A percentile compares a stretch with the other conserved stretches of the same genome.
Evolutionary conservation across 2,113 vertebrate genomes (phyloP).

Genomic region (Myotis yumanensis): DNA sequence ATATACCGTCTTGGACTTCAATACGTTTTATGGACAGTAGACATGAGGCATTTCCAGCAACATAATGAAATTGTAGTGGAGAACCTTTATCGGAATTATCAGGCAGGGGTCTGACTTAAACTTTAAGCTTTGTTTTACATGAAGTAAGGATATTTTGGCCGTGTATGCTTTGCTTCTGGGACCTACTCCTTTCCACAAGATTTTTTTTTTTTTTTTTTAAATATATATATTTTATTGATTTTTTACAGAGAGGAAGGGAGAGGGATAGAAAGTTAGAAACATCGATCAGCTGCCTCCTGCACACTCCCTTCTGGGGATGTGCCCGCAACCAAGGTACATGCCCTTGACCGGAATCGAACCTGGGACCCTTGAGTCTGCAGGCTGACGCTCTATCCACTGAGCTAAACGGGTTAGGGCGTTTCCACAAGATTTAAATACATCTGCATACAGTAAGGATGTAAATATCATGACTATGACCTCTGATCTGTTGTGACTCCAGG

Average conservation of each 20-base stretch:
- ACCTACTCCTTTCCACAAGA: background rate
- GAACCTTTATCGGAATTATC: background rate
- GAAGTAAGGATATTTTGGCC: background rate
- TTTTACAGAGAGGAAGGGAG: no score
- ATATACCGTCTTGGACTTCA: conserved; percentile 12
- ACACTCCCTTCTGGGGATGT: no score
- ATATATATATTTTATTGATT: no score
- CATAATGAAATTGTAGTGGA: background rate
- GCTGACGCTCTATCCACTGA: no score
- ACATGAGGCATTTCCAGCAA: background rate
- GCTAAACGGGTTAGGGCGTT: no score
- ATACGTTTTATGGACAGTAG: background rate
- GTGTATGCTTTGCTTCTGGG: background rate
- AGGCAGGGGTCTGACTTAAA: background rate
- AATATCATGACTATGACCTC: background rate
- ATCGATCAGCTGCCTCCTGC: no score
- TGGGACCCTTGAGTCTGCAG: no score
- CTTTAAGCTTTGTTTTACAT: background rate
- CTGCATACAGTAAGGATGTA: background rate
- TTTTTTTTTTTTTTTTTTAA: no score
- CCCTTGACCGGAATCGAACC: no score
- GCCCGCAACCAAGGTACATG: no score
- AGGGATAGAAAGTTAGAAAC: no score
- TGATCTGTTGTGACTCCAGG: background rate
- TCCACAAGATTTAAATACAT: background rate